Conservation (phyloP, 2,888 invertebrate genomes). For the Thecocarcelia acutangulata region DNA sequence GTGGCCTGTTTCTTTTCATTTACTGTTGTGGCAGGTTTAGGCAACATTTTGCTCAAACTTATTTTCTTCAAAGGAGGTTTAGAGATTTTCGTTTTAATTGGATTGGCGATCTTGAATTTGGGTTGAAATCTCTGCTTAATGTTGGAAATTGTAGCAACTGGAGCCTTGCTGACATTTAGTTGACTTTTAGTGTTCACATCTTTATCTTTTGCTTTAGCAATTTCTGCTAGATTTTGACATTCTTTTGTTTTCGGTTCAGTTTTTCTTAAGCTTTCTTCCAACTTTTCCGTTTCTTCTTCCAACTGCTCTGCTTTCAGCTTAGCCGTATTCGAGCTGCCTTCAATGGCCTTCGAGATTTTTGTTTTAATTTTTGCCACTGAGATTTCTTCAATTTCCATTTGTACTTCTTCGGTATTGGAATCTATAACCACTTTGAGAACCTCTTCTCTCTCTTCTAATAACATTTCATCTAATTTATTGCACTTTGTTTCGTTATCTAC, state of each 20-base stretch:
- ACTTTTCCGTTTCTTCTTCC: slow-evolving; percentile 11
- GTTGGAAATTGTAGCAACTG: slow-evolving; percentile 49
- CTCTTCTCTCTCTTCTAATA: slow-evolving; percentile 68
- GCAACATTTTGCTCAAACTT: slow-evolving; percentile 52
- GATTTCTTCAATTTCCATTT: slow-evolving; percentile 77
- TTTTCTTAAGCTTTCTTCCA: background rate
- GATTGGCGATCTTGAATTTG: slow-evolving; percentile 56
- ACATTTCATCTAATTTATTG: slow-evolving; percentile 64
- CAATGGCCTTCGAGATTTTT: background rate
- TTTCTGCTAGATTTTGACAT: background rate
- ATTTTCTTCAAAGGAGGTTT: slow-evolving; percentile 55
- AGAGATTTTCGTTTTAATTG: slow-evolving; percentile 54
- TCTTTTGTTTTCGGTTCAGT: background rate
- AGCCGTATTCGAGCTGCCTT: background rate
- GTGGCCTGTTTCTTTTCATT: slow-evolving; percentile 34
- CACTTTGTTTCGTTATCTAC: slow-evolving; percentile 47
- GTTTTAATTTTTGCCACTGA: slow-evolving; percentile 39
- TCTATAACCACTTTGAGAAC: slow-evolving; percentile 72
- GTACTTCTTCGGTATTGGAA: slow-evolving; percentile 77
- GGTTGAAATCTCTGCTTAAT: slow-evolving; percentile 71
- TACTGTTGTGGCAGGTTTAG: slow-evolving; percentile 35
- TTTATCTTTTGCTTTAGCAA: slow-evolving; percentile 1
- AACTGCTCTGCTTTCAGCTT: background rate
- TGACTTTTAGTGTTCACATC: background rate
- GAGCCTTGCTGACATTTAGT: background rate